A percentile compares a stretch with the other conserved stretches of the same genome.
These are phyloP conservation scores for Lophura nycthemera DNA, from an alignment of 2,113 vertebrate species.

Conservation along the genomic window DNA sequence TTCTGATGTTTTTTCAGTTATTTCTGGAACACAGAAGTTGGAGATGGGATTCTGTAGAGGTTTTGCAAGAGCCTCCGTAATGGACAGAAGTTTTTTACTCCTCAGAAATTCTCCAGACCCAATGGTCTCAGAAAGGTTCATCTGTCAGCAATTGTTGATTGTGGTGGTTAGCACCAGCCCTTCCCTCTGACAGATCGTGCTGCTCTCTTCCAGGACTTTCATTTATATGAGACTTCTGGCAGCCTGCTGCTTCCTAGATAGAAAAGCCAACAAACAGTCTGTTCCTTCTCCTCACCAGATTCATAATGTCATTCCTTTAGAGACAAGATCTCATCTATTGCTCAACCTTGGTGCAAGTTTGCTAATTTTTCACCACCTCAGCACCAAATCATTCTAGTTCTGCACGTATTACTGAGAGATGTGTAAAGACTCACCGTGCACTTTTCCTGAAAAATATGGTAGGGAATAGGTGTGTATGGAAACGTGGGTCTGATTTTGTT, in stretches of 20 bases:
- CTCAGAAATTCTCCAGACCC: not conserved
- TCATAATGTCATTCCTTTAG: not conserved
- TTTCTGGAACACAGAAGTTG: constrained; percentile 15
- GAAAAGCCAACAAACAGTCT: constrained; percentile 19
- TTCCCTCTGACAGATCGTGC: not conserved
- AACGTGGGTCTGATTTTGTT: not conserved
- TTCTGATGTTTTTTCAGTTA: not conserved
- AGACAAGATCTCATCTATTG: not conserved
- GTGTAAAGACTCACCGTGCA: not conserved
- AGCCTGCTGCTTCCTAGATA: constrained; percentile 30
- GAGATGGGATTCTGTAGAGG: not conserved
- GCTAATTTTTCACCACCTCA: not conserved
- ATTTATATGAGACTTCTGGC: constrained; percentile 33
- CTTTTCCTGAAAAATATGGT: not conserved
- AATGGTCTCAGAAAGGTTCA: not conserved
- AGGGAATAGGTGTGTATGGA: not conserved
- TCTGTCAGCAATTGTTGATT: not conserved
- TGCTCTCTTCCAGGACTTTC: constrained; percentile 30
- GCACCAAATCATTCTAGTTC: not conserved
- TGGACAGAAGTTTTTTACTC: not conserved
- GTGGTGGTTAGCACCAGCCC: not conserved
- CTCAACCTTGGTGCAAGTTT: not conserved
- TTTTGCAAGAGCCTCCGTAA: constrained; percentile 37
- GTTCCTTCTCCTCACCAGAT: constrained; percentile 13
- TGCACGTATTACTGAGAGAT: not conserved